Evolutionary conservation across 2,113 vertebrate species (phyloP).

Genomic region (Chionomys nivalis): DNA sequence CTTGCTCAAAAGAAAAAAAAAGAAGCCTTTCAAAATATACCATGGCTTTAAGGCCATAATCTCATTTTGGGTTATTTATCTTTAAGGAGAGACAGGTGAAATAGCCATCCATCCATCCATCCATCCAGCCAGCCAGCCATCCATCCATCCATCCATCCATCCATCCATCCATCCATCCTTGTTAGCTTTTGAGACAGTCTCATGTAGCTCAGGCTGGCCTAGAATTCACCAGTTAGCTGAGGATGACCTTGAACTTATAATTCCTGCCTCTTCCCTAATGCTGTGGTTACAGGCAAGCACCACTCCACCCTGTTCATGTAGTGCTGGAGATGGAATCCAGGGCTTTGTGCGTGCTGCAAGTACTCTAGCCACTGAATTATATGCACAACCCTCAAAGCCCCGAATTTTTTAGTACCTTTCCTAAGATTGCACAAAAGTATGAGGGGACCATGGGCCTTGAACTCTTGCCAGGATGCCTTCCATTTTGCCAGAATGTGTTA

Average conservation of each 20-base stretch:
- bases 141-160: neutral
- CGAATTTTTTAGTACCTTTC: neutral
- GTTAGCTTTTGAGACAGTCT: neutral
- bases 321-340: neutral
- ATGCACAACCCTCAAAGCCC: neutral
- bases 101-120: neutral
- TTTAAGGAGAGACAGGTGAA: neutral
- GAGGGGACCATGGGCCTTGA: neutral
- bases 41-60: neutral
- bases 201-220: neutral
- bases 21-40: neutral
- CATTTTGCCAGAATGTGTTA: fast-evolving
- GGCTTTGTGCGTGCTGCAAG: too few relatives aligned
- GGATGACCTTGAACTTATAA: neutral
- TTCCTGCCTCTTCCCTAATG: neutral
- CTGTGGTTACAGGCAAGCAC: neutral
- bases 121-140: neutral
- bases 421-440: too few relatives aligned
- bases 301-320: neutral
- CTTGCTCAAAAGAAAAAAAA: neutral
- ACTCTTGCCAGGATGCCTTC: fast-evolving
- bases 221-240: neutral
- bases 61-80: neutral
- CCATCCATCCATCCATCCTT: neutral
- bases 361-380: neutral